Base-by-base conservation (phyloP, 2,797 vertebrate genomes). In the Tauraco hartlaubi region DNA sequence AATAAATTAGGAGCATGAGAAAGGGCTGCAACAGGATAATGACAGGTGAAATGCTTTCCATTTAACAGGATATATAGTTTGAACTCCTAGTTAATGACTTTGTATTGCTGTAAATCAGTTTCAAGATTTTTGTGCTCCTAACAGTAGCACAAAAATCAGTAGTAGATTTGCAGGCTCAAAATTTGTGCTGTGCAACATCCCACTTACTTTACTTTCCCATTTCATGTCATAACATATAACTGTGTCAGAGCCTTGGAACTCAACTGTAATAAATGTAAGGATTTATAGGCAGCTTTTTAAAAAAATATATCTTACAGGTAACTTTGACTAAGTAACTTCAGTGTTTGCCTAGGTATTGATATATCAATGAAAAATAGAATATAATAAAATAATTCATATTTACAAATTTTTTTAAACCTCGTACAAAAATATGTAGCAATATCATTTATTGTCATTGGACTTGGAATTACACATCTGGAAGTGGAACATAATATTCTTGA, bases 281-380 rank as follows among this genome's bases (percentile, higher is more conserved):
- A 33, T 84, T 83, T 83, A 15, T n/a, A 73, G 61, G 46, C 56
- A 68, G 12, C 1, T n/a, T 59, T 78, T 79, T 44, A 2, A 2
- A 44, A 46, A 83, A 33, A 5, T 0, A 0, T 7, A 9, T 26
- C 10, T 41, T 41, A 46, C 1, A 59, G n/a, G 17, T n/a, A 83
- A 28, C 49, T 82, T 92, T 21, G 23, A 48, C n/a, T 68, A 4
- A 73, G 29, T 51, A 52, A 55, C 41, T 61, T 79, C 23, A 35
- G 18, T 46, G 9, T 77, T 87, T 81, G 20, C 20, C 12, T 63
- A 48, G 20, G 3, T 59, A 18, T 69, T 69, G 43, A 43, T 48
- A 12, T 20, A 39, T 41, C 43, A 82, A 48, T 31, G 11, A 55
- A 39, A 79, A 76, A 59, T 6, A 68, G 16, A 61, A 14, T 72